These are phyloP conservation scores for Istiophorus platypterus DNA, from an alignment of 2,113 vertebrate species.

Conservation along the genomic window DNA sequence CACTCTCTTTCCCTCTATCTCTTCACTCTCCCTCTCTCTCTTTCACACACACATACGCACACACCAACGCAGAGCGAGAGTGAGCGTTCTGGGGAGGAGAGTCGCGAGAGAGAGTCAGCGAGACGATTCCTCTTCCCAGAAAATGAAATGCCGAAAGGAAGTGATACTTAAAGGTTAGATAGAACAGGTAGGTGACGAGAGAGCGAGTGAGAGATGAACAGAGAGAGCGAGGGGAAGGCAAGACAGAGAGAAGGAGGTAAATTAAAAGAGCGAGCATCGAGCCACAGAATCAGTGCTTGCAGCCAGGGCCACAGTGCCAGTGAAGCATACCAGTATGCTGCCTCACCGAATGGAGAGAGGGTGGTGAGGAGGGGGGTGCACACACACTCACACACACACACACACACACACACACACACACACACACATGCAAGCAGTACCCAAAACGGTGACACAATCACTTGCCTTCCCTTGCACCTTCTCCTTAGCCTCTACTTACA, in stretches of 20 bases:
- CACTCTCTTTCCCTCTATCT: conserved; percentile 64
- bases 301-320: conserved; percentile 74
- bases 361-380: conserved; percentile 26
- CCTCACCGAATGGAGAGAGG: conserved; percentile 75
- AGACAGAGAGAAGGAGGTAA: conserved; percentile 16
- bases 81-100: conserved; percentile 39
- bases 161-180: conserved; percentile 11
- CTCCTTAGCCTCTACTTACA: conserved; percentile 60
- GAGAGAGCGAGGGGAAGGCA: conserved; percentile 6
- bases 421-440: not conserved
- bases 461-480: conserved; percentile 34
- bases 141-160: conserved; percentile 44
- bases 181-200: conserved; percentile 42
- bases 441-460: conserved; percentile 33
- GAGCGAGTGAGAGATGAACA: conserved; percentile 3
- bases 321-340: conserved; percentile 84
- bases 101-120: conserved; percentile 19
- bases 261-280: conserved; percentile 35
- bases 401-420: conserved; percentile 22
- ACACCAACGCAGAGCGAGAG: conserved; percentile 4
- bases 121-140: conserved; percentile 52
- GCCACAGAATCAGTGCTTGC: conserved; percentile 52
- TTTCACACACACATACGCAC: conserved; percentile 37
- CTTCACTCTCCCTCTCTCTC: conserved; percentile 32
- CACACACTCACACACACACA: conserved; percentile 41